Conservation (phyloP, 2,797 vertebrate species). For the Helostoma temminkii region DNA sequence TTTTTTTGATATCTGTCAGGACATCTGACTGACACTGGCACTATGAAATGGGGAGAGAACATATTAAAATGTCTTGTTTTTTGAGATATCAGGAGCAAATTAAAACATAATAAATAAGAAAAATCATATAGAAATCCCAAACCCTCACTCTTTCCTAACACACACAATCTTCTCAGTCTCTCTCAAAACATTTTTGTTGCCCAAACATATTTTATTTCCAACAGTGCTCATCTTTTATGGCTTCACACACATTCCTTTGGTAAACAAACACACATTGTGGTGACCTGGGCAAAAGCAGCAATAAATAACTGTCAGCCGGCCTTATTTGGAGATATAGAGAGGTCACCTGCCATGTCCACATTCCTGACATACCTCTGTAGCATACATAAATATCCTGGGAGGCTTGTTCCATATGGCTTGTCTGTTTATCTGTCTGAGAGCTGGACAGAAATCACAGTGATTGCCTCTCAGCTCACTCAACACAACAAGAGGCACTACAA, state of each 20-base stretch:
- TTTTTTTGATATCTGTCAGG: too few species aligned
- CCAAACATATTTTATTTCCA: slow-evolving; percentile 53
- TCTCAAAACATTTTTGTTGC: slow-evolving; percentile 25
- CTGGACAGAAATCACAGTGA: slow-evolving; percentile 56
- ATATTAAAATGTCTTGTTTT: too few species aligned
- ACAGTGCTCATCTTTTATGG: slow-evolving; percentile 39
- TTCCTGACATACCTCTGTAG: slow-evolving; percentile 73
- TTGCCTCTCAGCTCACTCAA: slow-evolving; percentile 60
- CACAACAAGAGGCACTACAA: slow-evolving; percentile 47
- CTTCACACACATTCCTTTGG: slow-evolving; percentile 54
- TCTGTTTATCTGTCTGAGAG: slow-evolving; percentile 49
- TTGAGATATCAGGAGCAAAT: not conserved
- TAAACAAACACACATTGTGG: slow-evolving; percentile 67
- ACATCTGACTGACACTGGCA: too few species aligned
- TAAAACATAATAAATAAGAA: slow-evolving; percentile 1
- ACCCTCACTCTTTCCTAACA: not conserved
- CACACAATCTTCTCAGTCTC: not conserved
- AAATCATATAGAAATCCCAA: slow-evolving; percentile 11
- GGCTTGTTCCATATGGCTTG: slow-evolving; percentile 53
- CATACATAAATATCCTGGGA: slow-evolving; percentile 73
- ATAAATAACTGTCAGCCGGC: slow-evolving; percentile 67
- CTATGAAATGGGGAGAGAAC: too few species aligned
- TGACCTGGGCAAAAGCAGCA: slow-evolving; percentile 59
- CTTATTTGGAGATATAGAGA: slow-evolving; percentile 76
- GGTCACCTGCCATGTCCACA: slow-evolving; percentile 81